Evolutionary conservation across 2,113 vertebrate species (phyloP).

Genomic region (Zosterops pallidus): DNA sequence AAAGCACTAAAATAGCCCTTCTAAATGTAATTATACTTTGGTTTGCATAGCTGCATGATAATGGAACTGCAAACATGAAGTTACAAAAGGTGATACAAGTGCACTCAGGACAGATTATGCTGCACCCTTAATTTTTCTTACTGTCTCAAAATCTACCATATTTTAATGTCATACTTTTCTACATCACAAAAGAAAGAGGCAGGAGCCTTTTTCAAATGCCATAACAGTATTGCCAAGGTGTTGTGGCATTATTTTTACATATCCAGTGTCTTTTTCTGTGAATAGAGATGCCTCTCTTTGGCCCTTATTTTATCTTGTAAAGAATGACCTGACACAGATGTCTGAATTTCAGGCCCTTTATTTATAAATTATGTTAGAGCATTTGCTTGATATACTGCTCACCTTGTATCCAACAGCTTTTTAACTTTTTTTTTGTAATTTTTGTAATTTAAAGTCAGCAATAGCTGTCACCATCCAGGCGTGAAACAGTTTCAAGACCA

Average conservation of each 20-base stretch:
- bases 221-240: rapidly evolving
- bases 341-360: background rate
- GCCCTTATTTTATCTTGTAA: background rate
- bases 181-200: background rate
- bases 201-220: background rate
- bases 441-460: background rate
- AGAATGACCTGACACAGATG: background rate
- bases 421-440: background rate
- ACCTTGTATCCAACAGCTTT: background rate
- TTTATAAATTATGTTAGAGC: background rate
- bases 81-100: background rate
- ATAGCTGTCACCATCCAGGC: background rate
- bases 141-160: background rate
- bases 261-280: background rate
- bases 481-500: background rate
- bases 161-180: background rate
- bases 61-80: background rate
- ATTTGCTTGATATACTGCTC: background rate
- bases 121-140: background rate
- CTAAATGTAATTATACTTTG: background rate
- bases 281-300: background rate
- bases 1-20: background rate
- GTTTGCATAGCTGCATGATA: background rate
- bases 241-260: background rate
- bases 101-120: background rate